Evolutionary conservation across 2,797 vertebrate genomes (phyloP).

Genomic region (Salmo trutta): DNA sequence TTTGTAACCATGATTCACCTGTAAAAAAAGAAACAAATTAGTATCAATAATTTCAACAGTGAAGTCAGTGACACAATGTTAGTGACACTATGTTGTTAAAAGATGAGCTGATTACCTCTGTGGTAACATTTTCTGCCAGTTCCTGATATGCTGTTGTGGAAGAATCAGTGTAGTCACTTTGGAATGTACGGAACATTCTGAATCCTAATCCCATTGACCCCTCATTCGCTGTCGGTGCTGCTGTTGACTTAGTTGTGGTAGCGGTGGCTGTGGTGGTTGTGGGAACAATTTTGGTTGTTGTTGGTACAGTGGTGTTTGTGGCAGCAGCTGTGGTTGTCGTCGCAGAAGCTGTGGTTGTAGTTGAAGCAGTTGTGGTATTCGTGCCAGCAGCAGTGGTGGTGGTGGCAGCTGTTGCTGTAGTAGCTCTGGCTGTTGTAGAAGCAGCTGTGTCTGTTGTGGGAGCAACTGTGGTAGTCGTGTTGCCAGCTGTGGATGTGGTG

Average conservation of each 20-base stretch:
- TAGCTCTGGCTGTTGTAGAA: too few relatives aligned
- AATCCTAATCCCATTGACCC: background rate
- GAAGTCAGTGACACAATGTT: background rate
- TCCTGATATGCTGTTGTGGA: background rate
- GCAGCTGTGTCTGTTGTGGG: too few relatives aligned
- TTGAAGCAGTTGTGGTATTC: background rate
- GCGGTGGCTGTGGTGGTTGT: background rate
- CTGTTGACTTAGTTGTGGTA: background rate
- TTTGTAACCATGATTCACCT: conserved; percentile 30
- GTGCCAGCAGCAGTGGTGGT: background rate
- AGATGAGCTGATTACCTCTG: background rate
- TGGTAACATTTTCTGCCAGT: background rate
- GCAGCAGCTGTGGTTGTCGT: background rate
- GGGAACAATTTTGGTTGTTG: background rate
- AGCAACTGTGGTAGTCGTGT: too few relatives aligned
- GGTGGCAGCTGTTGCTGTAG: too few relatives aligned
- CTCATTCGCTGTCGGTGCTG: background rate
- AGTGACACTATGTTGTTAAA: background rate
- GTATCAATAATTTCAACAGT: background rate
- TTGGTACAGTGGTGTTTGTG: background rate
- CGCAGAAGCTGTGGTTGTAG: background rate
- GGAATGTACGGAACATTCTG: background rate
- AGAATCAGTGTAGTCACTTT: background rate
- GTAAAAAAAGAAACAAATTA: background rate
- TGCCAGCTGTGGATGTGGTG: too few relatives aligned